A percentile compares a stretch with the other conserved stretches of the same genome.
Evolutionary conservation across 2,797 vertebrate species (phyloP).

Genomic region (Tadarida brasiliensis): DNA sequence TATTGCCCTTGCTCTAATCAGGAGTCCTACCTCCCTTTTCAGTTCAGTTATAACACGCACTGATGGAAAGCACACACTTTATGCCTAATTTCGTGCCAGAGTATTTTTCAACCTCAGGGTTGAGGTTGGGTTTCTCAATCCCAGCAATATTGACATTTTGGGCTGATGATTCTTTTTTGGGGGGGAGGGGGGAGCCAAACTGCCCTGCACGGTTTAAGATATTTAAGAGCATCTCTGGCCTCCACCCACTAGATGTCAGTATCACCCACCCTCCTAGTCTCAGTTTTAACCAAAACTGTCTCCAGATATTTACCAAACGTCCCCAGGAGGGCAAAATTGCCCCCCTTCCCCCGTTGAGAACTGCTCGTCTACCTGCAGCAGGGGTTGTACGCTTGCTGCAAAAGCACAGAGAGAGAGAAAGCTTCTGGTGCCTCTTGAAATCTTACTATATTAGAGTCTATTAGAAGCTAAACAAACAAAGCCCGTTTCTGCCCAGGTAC

Average conservation of each 20-base stretch:
- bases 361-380: neutral
- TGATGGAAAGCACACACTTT: rapidly evolving
- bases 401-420: neutral
- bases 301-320: neutral
- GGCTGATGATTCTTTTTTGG: neutral
- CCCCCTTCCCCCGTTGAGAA: rapidly evolving
- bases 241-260: neutral
- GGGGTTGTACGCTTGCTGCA: neutral
- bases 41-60: neutral
- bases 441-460: neutral
- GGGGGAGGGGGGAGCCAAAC: no score
- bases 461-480: neutral
- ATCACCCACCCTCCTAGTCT: neutral
- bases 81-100: neutral
- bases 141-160: neutral
- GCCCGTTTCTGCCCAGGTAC: neutral
- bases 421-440: neutral
- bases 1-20: neutral
- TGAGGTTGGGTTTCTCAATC: neutral
- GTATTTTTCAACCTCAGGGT: neutral
- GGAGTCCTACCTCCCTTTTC: neutral
- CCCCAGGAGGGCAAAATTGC: neutral
- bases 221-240: neutral
- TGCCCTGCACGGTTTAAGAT: neutral
- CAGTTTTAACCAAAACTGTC: neutral